phyloP scores from a whole-genome alignment of 2,888 invertebrate genomes.

The Tillus elongatus region DNA sequence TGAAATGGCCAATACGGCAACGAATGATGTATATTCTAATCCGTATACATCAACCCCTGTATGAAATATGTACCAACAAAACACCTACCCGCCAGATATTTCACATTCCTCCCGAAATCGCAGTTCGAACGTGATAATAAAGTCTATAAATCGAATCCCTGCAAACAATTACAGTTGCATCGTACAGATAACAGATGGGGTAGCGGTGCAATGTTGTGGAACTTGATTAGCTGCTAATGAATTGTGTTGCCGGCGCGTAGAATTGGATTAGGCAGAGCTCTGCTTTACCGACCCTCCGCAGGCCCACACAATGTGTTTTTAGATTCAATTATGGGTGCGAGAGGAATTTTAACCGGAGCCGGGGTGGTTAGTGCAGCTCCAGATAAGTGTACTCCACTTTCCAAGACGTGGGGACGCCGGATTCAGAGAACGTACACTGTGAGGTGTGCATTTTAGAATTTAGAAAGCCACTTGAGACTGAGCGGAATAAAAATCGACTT shows the following conservation, averaged over 20 bases:
- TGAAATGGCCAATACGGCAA: too few species aligned
- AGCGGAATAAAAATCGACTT: slow-evolving; percentile 23
- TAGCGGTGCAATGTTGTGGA: slow-evolving; percentile 35
- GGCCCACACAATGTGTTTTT: slow-evolving; percentile 30
- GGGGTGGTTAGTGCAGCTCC: slow-evolving; percentile 17
- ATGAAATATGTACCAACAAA: too few species aligned
- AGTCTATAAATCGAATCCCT: slow-evolving; percentile 32
- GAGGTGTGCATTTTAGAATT: slow-evolving; percentile 29
- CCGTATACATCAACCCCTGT: too few species aligned
- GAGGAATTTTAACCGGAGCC: slow-evolving; percentile 31
- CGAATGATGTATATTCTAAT: too few species aligned
- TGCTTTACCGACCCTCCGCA: too few species aligned
- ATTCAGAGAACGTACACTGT: too few species aligned
- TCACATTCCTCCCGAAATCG: not conserved
- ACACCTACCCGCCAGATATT: not conserved
- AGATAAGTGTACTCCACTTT: slow-evolving; percentile 9
- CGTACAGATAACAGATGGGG: slow-evolving; percentile 35
- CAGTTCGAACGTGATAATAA: slow-evolving; percentile 12
- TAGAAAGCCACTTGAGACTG: slow-evolving; percentile 21
- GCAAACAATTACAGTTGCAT: slow-evolving; percentile 31
- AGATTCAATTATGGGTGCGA: slow-evolving; percentile 33
- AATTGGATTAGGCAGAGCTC: slow-evolving; percentile 37
- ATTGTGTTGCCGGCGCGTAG: slow-evolving; percentile 34
- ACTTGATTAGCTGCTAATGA: slow-evolving; percentile 39
- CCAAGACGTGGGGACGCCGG: slow-evolving; percentile 23